Base-by-base conservation (phyloP, 2,113 vertebrate genomes). In the Ginglymostoma cirratum region DNA sequence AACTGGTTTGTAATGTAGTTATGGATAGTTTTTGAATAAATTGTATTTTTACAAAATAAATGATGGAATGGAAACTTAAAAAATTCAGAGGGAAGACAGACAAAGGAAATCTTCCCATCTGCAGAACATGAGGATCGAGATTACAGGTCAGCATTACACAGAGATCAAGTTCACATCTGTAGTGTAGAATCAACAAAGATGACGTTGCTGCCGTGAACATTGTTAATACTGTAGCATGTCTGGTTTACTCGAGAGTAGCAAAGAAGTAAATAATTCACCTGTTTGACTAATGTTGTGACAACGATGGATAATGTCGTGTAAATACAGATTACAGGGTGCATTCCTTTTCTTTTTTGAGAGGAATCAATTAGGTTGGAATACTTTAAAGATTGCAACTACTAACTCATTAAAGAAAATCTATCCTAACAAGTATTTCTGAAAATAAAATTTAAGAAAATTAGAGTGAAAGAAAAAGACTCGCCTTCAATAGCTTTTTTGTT, bases 261-360 rank as follows among this genome's bases (percentile, higher is more conserved):
- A n/a, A 61, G 52, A 17, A 90, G 45, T 90, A 90, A 83, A 90
- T 61, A 15, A 61, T 90, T 61, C 5, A 30, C 52, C 55, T 90
- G 48, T 34, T 52, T 61, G 45, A 61, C 87, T 90, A 55, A 90
- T 90, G 27, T 90, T 90, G 87, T 90, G 52, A 90, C 87, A 90
- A 90, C 15, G n/a, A 61, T 61, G 24, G 55, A 90, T 34, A 34
- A 90, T 34, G 52, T 34, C 55, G 61, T 90, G 87, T 30, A 90
- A 90, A 90, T 90, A 90, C 52, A 3, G 10, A 15, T 17, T 55
- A 30, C 30, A 90, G 61, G 12, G 10, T 61, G 30, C 12, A 30
- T 61, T 65, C 45, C 48, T 48, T 48, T 42, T 42, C 42, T 48
- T 34, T 34, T 48, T 30, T 8, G 61, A 21, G 30, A 6, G 52